Evolutionary conservation across 2,797 vertebrate species (phyloP).

Genomic region (Myripristis jacobus): DNA sequence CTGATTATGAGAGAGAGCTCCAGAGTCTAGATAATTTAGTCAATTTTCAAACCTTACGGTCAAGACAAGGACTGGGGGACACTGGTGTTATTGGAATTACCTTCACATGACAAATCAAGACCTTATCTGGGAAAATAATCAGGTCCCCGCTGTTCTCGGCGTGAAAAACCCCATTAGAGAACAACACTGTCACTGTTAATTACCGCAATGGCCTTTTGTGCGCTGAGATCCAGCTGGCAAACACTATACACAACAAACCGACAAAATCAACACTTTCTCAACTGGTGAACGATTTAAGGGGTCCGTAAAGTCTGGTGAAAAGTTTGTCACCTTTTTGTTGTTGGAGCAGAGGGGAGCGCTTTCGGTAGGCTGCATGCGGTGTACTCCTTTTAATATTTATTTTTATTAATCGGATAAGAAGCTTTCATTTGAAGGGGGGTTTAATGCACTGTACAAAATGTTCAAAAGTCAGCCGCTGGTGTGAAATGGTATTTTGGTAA

Average conservation of each 20-base stretch:
- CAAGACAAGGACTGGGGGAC: background rate
- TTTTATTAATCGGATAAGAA: too few relatives aligned
- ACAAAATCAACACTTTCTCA: slow-evolving; percentile 68
- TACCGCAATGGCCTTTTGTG: slow-evolving; percentile 67
- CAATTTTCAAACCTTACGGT: background rate
- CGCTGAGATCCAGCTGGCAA: slow-evolving; percentile 37
- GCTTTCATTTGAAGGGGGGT: background rate
- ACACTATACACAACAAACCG: slow-evolving; percentile 52
- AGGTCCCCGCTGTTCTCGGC: slow-evolving; percentile 50
- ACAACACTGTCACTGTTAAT: slow-evolving; percentile 72
- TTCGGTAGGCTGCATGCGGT: background rate
- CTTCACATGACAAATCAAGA: slow-evolving; percentile 65
- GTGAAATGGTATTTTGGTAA: background rate
- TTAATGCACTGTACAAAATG: background rate
- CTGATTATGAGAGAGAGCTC: slow-evolving; percentile 11
- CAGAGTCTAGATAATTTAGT: slow-evolving; percentile 44
- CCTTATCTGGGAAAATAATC: slow-evolving; percentile 65
- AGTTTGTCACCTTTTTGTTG: slow-evolving; percentile 62
- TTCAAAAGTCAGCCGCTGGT: background rate
- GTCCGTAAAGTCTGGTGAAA: slow-evolving; percentile 41
- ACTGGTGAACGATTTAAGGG: slow-evolving; percentile 43
- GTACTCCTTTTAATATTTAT: background rate
- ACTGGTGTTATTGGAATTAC: slow-evolving; percentile 48
- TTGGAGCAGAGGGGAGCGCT: background rate
- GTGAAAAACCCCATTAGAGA: slow-evolving; percentile 60